phyloP scores from a whole-genome alignment of 2,797 vertebrate species.

The Menidia menidia region DNA sequence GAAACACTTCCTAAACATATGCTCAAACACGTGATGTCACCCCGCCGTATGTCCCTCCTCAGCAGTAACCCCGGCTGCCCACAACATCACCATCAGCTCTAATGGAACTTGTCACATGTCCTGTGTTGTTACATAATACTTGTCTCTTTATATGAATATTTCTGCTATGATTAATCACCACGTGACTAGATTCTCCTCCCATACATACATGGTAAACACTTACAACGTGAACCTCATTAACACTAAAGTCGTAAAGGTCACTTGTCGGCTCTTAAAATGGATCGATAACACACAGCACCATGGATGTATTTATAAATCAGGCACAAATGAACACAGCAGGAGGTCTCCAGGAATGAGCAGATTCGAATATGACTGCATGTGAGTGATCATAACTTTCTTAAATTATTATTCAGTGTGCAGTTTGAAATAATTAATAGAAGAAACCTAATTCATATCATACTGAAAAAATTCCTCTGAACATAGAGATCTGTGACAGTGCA shows the following conservation, averaged over 20 bases:
- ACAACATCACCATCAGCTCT: slow-evolving; percentile 25
- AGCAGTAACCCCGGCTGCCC: slow-evolving; percentile 18
- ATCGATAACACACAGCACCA: slow-evolving; percentile 33
- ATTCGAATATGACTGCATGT: neutral
- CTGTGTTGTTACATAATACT: slow-evolving; percentile 41
- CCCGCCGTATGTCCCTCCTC: slow-evolving; percentile 7
- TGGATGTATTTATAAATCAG: slow-evolving; percentile 28
- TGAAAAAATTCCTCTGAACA: neutral
- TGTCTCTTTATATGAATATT: slow-evolving; percentile 40
- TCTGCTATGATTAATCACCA: slow-evolving; percentile 18
- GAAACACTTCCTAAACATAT: neutral
- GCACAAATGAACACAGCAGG: neutral
- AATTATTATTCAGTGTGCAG: neutral
- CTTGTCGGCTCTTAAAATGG: slow-evolving; percentile 11
- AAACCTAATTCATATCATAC: neutral
- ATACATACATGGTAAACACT: slow-evolving; percentile 34
- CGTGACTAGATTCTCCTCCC: slow-evolving; percentile 19
- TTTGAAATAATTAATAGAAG: neutral
- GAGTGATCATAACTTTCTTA: neutral
- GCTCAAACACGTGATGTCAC: slow-evolving; percentile 10
- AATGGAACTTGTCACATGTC: slow-evolving; percentile 58
- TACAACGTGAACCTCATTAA: slow-evolving; percentile 56
- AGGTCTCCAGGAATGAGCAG: neutral
- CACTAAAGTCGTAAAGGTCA: slow-evolving; percentile 58
- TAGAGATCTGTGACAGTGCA: neutral